Base-by-base conservation (phyloP, 2,888 invertebrate species). In the Apodemia duryi region DNA sequence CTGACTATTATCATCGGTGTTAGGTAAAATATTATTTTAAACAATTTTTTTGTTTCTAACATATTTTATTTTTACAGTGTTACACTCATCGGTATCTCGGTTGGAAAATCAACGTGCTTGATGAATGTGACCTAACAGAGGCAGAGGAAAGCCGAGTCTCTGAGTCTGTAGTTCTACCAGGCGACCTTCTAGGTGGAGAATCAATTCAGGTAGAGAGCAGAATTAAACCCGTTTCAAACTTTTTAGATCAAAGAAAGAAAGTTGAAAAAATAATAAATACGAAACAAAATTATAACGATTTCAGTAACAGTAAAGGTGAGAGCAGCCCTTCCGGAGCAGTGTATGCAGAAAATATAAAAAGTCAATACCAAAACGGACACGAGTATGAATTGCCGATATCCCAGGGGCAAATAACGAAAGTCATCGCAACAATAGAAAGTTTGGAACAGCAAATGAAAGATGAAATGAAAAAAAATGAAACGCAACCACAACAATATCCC, bases 81-180 rank as follows among this genome's bases (percentile, higher is more conserved):
- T 98, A 95, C 93, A 96, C 97, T 5, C 98, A 98, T 84, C 96
- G 98, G 70, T 95, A 98, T 82, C 94, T 98, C 77, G 98, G 98
- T 63, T 98, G 98, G 97, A 98, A 97, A 89, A 98, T 99, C 75
- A 95, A 97, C 83, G 97, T 99, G 1, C 92, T 96, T 71, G 98
- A 98, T 82, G 93, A 93, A 61, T 98, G 97, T 78, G 96, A 97
- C 71, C 84, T 81, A 66, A 80, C 84, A 1, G 92, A 93, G 61
- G 94, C 92, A 32, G 93, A 93, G 76, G 92, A 93, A 64, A 93
- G 91, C 73, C 89, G 86, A 13, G 83, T 90, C 71, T 85, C 89
- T 5, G 88, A 93, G 71, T 82, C 82, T 6, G 75, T 89, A 3
- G 78, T 83, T 1, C 83, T 86, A 4, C 85, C 88, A 13, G 80